Base-by-base conservation (phyloP, 64 coral and sea anemone genomes). In the Acropora tenuis region DNA sequence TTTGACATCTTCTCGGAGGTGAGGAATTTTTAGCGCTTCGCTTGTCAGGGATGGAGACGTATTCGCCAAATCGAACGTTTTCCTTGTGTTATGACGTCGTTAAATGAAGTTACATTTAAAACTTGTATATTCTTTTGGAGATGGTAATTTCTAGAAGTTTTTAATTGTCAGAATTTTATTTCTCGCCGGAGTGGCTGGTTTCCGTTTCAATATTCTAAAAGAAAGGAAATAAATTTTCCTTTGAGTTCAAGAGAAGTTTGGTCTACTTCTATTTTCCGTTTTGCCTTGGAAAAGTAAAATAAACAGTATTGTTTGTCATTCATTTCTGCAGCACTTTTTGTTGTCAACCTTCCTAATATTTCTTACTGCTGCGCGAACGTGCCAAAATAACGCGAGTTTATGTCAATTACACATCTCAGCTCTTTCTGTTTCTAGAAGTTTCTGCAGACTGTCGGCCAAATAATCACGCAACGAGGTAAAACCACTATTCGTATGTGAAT, bases 301-400 rank as follows among this genome's bases (percentile, higher is more conserved):
- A 81, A 69, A 84, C 82, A 71, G 6, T 17, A 17, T 2, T 48
- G 45, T 84, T 84, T 84, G 61, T 84, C 65, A 66, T 83, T 65
- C 47, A 50, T 53, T 57, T 80, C 1, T 48, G 79, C 17, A 50
- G 18, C 78, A 80, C 48, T 80, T 82, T 43, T 43, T 61, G 11
- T 30, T 30, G 30, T 30, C 30, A 30, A 30, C 30, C 30, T 30
- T 30, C 30, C 30, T 30, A 30, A 30, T 30, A 30, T 30, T 30
- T 30, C 30, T 30, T 30, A 30, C 30, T 30, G 30, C 30, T 30
- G 30, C 30, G 30, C 30, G 30, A 30, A 66, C 17, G 17, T 66
- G 17, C 61, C 61, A 13, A 66, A 11, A 13, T 66, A 2, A 66
- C 61, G 15, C 17, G 61, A 13, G 2, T 66, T 66, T 9, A 66